These are phyloP conservation scores for Sarcophaga subvicina DNA, from an alignment of 2,888 invertebrate genomes.

Conservation along the genomic window DNA sequence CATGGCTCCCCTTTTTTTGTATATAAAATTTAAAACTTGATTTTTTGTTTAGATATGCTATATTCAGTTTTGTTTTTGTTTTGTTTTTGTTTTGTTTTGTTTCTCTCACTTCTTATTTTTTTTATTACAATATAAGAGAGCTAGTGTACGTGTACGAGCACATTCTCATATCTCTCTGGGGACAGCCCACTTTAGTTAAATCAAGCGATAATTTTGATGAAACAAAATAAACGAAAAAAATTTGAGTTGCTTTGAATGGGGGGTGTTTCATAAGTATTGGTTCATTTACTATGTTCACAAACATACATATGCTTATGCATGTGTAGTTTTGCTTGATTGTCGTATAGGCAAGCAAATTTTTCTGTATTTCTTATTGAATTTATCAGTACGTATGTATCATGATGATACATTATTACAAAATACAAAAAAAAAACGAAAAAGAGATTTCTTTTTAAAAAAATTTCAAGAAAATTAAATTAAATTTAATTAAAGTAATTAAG, in stretches of 20 bases:
- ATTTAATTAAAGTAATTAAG: no score
- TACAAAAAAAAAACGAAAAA: no score
- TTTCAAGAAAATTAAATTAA: no score
- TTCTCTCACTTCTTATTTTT: constrained; percentile 14
- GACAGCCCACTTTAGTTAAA: constrained; percentile 77
- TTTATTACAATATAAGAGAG: neutral
- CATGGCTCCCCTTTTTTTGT: constrained; percentile 43
- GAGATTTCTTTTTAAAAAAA: no score
- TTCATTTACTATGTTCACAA: neutral
- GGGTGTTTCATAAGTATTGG: constrained; percentile 63
- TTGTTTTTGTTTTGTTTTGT: constrained; percentile 17
- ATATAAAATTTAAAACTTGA: constrained; percentile 53
- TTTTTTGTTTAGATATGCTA: constrained; percentile 68
- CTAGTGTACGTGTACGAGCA: constrained; percentile 6
- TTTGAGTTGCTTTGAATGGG: constrained; percentile 35
- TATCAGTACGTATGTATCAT: no score
- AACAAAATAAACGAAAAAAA: constrained; percentile 14
- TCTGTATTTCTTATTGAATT: neutral
- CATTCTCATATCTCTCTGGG: constrained; percentile 72
- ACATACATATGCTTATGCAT: neutral
- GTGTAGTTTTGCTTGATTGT: no score
- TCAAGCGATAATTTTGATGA: constrained; percentile 51
- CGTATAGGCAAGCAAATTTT: neutral
- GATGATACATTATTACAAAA: no score
- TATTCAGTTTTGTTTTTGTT: constrained; percentile 3